Evolutionary conservation across 2,888 invertebrate genomes (phyloP).

Genomic region (Synanthedon andrenaeformis): DNA sequence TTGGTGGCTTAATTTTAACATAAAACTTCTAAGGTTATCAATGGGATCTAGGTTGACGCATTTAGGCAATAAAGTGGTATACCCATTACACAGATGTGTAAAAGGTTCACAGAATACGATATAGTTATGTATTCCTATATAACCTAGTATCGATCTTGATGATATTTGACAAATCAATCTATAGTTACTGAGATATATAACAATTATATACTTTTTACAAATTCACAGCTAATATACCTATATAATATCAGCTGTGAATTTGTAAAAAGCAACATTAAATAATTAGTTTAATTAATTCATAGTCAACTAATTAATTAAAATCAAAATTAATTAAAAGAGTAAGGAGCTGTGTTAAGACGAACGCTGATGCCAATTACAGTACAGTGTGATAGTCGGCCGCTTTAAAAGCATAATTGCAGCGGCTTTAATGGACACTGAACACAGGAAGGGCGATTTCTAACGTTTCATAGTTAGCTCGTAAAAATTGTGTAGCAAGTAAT

Average conservation of each 20-base stretch:
- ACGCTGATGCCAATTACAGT: neutral
- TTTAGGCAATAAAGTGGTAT: neutral
- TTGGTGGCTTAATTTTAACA: no score
- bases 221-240: no score
- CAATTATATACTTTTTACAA: no score
- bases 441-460: conserved; percentile 19
- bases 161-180: no score
- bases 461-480: neutral
- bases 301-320: no score
- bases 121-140: no score
- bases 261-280: no score
- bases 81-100: neutral
- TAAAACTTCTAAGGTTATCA: neutral
- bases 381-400: conserved; percentile 9
- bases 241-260: no score
- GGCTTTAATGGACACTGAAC: conserved; percentile 13
- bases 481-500: neutral
- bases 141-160: no score
- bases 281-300: no score
- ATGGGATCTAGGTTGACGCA: conserved; percentile 1
- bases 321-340: no score
- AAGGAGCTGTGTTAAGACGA: neutral
- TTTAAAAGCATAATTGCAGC: conserved; percentile 5
- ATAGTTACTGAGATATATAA: no score
- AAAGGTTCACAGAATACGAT: neutral